phyloP scores from a whole-genome alignment of 2,113 vertebrate species.

The Xenus cinereus region DNA sequence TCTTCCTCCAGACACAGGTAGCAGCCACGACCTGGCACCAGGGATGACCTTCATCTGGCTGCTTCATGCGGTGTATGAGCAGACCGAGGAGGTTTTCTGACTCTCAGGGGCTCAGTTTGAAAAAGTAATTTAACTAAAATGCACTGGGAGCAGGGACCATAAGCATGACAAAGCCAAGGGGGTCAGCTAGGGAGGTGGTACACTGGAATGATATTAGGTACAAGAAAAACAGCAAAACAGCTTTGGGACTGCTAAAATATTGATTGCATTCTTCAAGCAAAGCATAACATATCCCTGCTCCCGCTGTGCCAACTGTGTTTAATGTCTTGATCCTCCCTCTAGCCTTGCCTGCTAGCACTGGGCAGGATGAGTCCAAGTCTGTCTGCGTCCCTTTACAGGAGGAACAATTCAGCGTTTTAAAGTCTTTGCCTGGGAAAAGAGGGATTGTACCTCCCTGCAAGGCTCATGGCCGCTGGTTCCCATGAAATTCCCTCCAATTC shows the following conservation, averaged over 20 bases:
- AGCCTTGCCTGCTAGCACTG: background rate
- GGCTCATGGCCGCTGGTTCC: background rate
- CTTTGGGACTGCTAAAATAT: background rate
- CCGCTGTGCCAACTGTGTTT: background rate
- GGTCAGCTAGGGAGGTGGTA: background rate
- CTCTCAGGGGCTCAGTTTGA: background rate
- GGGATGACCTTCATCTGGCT: background rate
- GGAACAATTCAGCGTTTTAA: background rate
- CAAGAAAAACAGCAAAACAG: background rate
- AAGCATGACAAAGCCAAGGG: background rate
- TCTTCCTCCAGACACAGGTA: background rate
- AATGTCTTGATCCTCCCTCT: background rate
- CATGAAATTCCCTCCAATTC: accelerated
- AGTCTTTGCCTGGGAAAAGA: background rate
- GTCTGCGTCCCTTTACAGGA: background rate
- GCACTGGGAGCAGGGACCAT: background rate
- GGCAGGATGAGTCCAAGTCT: background rate
- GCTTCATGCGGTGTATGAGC: accelerated
- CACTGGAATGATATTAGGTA: background rate
- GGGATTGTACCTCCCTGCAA: background rate
- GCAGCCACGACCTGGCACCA: background rate
- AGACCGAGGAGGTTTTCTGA: background rate
- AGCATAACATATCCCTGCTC: background rate
- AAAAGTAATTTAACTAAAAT: background rate
- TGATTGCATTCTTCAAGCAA: background rate